These are phyloP conservation scores for Encarsia formosa DNA, from an alignment of 2,888 invertebrate genomes.

Conservation along the genomic window DNA sequence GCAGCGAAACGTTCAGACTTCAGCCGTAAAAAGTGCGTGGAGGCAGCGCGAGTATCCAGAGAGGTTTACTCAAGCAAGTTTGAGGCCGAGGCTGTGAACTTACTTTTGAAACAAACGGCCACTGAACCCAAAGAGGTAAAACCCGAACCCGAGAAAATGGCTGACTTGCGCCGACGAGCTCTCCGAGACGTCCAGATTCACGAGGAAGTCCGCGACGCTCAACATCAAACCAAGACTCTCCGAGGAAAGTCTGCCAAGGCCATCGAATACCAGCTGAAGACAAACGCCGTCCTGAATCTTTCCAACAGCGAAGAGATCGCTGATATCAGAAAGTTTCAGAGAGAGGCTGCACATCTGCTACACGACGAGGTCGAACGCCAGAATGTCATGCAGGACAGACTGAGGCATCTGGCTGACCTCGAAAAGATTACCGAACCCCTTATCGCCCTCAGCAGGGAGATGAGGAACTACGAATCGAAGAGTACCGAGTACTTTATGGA, in stretches of 20 bases:
- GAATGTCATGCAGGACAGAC: constrained; percentile 50
- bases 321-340: constrained; percentile 46
- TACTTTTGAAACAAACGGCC: constrained; percentile 27
- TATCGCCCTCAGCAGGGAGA: constrained; percentile 59
- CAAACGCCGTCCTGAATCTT: constrained; percentile 54
- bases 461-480: constrained; percentile 62
- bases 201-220: constrained; percentile 36
- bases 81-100: constrained; percentile 25
- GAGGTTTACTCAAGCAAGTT: constrained; percentile 55
- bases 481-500: constrained; percentile 60
- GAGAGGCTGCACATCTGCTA: constrained; percentile 37
- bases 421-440: constrained; percentile 60
- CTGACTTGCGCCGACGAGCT: constrained; percentile 35
- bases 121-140: constrained; percentile 19
- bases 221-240: constrained; percentile 52
- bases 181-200: constrained; percentile 41
- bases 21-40: constrained; percentile 60
- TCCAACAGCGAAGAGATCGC: constrained; percentile 52
- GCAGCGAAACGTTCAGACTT: constrained; percentile 60
- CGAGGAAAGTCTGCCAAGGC: constrained; percentile 73
- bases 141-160: constrained; percentile 31
- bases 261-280: constrained; percentile 56
- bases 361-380: constrained; percentile 48
- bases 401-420: constrained; percentile 52
- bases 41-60: constrained; percentile 61